These are phyloP conservation scores for Percopsis transmontana DNA, from an alignment of 2,113 vertebrate species.

Conservation along the genomic window DNA sequence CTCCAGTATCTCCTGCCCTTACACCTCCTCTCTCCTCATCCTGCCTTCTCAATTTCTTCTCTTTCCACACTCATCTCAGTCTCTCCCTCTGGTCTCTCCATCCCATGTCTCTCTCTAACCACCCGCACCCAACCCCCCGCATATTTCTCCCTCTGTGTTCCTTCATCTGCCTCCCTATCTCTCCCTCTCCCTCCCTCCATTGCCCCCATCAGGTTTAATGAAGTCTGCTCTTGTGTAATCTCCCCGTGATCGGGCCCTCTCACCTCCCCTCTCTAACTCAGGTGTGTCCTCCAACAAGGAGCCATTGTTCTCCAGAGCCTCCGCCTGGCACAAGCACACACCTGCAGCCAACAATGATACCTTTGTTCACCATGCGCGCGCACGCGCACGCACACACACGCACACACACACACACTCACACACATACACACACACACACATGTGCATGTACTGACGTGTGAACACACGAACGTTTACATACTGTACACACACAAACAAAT, in stretches of 20 bases:
- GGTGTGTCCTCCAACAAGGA: slow-evolving; percentile 72
- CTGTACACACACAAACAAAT: background rate
- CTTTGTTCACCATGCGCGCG: slow-evolving; percentile 55
- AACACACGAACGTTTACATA: background rate
- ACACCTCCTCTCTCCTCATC: slow-evolving; percentile 4
- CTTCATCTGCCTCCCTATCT: slow-evolving; percentile 21
- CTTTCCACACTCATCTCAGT: slow-evolving; percentile 8
- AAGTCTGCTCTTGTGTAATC: slow-evolving; percentile 73
- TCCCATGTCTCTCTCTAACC: slow-evolving; percentile 21
- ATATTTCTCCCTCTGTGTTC: slow-evolving; percentile 29
- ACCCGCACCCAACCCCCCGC: slow-evolving; percentile 19
- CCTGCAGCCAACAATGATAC: slow-evolving; percentile 73
- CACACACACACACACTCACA: slow-evolving; percentile 27
- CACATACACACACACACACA: slow-evolving; percentile 5
- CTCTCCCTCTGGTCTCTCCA: slow-evolving; percentile 13
- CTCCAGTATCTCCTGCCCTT: background rate
- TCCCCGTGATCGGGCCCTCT: slow-evolving; percentile 65
- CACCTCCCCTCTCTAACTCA: slow-evolving; percentile 70
- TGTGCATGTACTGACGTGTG: background rate
- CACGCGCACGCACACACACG: slow-evolving; percentile 24
- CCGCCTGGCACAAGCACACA: slow-evolving; percentile 72
- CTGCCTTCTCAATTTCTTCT: slow-evolving; percentile 10
- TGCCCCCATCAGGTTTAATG: slow-evolving; percentile 60
- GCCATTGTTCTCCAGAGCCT: slow-evolving; percentile 69
- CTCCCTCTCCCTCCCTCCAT: slow-evolving; percentile 1